Conservation (phyloP, 2,888 invertebrate species). For the Chaitophorus viminalis region DNA sequence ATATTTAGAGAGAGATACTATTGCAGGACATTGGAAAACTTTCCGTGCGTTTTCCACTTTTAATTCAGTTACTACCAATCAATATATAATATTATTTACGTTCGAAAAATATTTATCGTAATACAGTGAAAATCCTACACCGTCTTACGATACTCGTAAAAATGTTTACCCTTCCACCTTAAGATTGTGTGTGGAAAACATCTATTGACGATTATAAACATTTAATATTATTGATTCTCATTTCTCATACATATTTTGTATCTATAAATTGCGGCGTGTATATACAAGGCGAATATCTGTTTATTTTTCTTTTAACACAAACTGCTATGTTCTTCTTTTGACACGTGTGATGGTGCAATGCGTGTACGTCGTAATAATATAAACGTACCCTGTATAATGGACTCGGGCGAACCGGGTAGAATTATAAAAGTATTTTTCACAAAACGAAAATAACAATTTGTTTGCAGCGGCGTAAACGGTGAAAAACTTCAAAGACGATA, state of each 20-base stretch:
- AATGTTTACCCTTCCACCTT: background rate
- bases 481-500: constrained; percentile 70
- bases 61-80: background rate
- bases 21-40: background rate
- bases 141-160: background rate
- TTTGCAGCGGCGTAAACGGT: constrained; percentile 33
- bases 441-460: background rate
- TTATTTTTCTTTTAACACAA: background rate
- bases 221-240: background rate
- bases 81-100: background rate
- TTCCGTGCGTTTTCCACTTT: background rate
- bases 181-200: background rate
- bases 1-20: background rate
- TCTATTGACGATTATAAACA: background rate
- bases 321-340: background rate
- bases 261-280: background rate
- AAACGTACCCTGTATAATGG: background rate
- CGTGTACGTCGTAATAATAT: background rate
- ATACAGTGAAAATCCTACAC: background rate
- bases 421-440: background rate
- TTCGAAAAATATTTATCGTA: background rate
- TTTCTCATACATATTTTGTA: background rate
- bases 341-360: background rate
- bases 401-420: background rate
- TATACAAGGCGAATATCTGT: too few species aligned